phyloP scores from a whole-genome alignment of 2,113 vertebrate genomes.

The Ictalurus punctatus region DNA sequence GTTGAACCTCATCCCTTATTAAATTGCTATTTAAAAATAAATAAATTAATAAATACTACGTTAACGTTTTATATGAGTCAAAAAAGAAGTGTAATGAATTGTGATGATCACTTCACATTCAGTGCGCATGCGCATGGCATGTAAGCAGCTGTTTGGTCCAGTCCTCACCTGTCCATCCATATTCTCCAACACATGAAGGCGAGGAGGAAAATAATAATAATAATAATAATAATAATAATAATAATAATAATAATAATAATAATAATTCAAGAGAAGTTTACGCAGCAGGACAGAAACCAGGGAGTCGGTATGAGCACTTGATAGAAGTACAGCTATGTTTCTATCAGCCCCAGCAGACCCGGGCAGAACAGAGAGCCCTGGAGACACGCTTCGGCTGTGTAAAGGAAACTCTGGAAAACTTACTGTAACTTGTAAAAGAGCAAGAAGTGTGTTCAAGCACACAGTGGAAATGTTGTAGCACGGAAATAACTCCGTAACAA shows the following conservation, averaged over 20 bases:
- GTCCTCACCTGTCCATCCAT: not conserved
- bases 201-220: not conserved
- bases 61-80: not conserved
- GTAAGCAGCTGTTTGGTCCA: not conserved
- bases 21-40: not conserved
- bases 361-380: not conserved
- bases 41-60: no score
- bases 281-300: not conserved
- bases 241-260: no score
- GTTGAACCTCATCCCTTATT: no score
- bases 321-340: not conserved
- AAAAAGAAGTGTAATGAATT: not conserved
- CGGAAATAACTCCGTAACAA: no score
- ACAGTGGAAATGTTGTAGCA: no score
- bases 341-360: not conserved
- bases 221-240: no score
- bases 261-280: not conserved
- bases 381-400: not conserved
- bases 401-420: not conserved
- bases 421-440: conserved; percentile 29
- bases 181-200: not conserved
- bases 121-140: not conserved
- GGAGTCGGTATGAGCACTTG: not conserved
- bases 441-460: not conserved
- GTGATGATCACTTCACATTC: not conserved